phyloP scores from a whole-genome alignment of 2,113 vertebrate species.

The Oreocharis arfaki region DNA sequence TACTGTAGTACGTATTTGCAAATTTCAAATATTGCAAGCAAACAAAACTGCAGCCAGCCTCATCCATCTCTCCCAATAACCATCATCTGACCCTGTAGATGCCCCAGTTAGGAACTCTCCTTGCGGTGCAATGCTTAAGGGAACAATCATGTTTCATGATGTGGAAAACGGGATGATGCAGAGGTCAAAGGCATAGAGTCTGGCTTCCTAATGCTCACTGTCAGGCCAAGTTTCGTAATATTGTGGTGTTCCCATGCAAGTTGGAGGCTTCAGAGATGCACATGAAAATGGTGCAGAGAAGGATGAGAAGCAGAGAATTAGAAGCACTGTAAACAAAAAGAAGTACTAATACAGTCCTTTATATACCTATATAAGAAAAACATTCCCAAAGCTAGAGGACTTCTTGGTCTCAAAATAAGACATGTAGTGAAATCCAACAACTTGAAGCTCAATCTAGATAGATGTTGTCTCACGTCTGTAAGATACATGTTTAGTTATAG shows the following conservation, averaged over 20 bases:
- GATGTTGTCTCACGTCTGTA: not conserved
- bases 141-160: not conserved
- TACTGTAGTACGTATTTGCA: not conserved
- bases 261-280: not conserved
- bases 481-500: not conserved
- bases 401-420: not conserved
- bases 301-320: not conserved
- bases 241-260: not conserved
- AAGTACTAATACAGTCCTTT: not conserved
- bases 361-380: not conserved
- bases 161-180: not conserved
- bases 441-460: not conserved
- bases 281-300: not conserved
- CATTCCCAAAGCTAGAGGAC: not conserved
- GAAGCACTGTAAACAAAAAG: not conserved
- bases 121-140: not conserved
- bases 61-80: not conserved
- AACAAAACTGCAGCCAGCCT: not conserved
- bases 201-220: not conserved
- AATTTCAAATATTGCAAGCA: not conserved
- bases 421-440: not conserved
- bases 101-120: not conserved
- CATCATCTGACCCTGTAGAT: not conserved
- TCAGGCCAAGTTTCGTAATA: not conserved
- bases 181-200: not conserved